These are phyloP conservation scores for Discoglossus pictus DNA, from an alignment of 2,797 vertebrate genomes.

Conservation along the genomic window DNA sequence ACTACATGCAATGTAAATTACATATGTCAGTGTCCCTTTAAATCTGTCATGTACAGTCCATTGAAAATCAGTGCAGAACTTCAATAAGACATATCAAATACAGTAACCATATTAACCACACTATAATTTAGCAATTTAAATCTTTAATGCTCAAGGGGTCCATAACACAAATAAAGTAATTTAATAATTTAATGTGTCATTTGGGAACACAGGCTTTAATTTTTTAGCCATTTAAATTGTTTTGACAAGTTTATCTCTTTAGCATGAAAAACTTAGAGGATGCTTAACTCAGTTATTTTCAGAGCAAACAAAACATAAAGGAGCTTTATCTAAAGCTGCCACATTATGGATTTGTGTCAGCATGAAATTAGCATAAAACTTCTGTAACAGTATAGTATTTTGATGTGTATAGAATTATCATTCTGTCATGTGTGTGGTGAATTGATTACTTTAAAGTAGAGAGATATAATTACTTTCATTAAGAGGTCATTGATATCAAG, in stretches of 20 bases:
- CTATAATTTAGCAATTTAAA: conserved; percentile 34
- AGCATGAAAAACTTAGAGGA: conserved; percentile 23
- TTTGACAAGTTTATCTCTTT: conserved; percentile 42
- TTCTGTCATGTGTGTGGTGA: conserved; percentile 43
- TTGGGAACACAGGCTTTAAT: conserved; percentile 18
- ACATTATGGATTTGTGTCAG: conserved; percentile 52
- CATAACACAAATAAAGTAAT: neutral
- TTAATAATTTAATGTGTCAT: conserved; percentile 22
- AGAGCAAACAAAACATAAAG: conserved; percentile 35
- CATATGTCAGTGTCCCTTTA: too few species aligned
- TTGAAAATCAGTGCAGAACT: conserved; percentile 36
- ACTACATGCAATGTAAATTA: too few species aligned
- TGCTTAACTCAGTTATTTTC: conserved; percentile 25
- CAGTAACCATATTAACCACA: conserved; percentile 29
- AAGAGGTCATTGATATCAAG: conserved; percentile 43
- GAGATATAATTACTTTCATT: conserved; percentile 49
- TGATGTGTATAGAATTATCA: conserved; percentile 39
- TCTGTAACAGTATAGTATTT: conserved; percentile 46
- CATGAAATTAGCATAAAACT: conserved; percentile 50
- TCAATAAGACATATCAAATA: conserved; percentile 26
- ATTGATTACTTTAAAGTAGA: conserved; percentile 44
- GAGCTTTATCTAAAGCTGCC: conserved; percentile 48
- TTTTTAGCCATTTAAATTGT: conserved; percentile 39
- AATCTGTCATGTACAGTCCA: too few species aligned
- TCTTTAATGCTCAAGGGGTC: conserved; percentile 10